Evolutionary conservation across 2,113 vertebrate genomes (phyloP), one percentile per base, ranked within the genome.

Genomic region (Speoplatyrhinus poulsoni): DNA sequence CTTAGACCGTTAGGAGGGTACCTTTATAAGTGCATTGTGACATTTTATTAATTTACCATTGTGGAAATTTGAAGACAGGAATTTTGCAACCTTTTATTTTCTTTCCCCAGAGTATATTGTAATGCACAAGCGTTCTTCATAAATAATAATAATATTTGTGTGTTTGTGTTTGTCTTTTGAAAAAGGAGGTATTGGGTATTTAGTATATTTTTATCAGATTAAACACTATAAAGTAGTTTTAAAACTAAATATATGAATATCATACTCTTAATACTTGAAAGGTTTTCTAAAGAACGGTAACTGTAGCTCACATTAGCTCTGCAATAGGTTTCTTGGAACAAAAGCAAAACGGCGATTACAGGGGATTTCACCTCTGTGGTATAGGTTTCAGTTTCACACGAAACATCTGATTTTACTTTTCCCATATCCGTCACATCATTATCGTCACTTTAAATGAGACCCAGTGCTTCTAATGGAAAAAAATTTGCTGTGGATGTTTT

Each of bases 311-410:
- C 52, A 65, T 52, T 46, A 47, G 65, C 56, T 74, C 65, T 80
- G 65, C 54, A 66, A 65, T 72, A 63, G 65, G 86, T 89, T 93
- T 93, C 91, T 91, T 92, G 92, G 91, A 93, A 92, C 92, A 83
- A 89, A 79, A 69, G 57, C 67, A 68, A 65, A 33, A 78, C 65
- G 77, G 76, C 70, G 81, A 85, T 82, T 76, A 70, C 72, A 70
- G 91, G 92, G 91, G 91, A 90, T 88, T 92, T 92, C 78, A 87
- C 87, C 80, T 74, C 68, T 69, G 81, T 86, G 76, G 73, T 85
- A 75, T 77, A 70, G 79, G 91, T 93, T 93, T 93, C 91, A 91
- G 75, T 92, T 91, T 92, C 89, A 85, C 73, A 82, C 15, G 71
- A 90, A 91, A 84, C 77, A 76, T 82, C 58, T 11, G 75, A 85